A percentile compares a stretch with the other conserved stretches of the same genome.
Conservation (phyloP, 2,113 vertebrate genomes). For the Calidris pugnax region DNA sequence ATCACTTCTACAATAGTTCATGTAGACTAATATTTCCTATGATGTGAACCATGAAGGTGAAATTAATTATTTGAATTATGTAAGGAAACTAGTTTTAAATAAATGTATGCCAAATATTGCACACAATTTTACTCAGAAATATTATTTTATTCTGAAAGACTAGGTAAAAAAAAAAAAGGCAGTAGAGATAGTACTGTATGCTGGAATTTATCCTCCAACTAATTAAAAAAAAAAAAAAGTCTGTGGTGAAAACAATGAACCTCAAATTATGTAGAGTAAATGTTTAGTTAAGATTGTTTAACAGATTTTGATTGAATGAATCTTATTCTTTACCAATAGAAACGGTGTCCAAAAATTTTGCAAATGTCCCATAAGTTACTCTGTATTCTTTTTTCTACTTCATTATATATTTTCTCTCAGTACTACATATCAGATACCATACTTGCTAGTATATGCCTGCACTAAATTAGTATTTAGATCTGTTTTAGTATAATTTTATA, state of each 20-base stretch:
- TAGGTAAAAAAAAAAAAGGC: no score
- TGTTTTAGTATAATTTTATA: not conserved
- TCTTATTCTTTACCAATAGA: not conserved
- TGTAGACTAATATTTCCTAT: not conserved
- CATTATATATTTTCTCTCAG: not conserved
- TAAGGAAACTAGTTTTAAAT: not conserved
- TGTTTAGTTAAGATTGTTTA: not conserved
- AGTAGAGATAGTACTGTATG: not conserved
- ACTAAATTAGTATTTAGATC: not conserved
- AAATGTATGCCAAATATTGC: not conserved
- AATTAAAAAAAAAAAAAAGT: not conserved
- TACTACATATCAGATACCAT: not conserved
- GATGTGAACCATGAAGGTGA: not conserved
- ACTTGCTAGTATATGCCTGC: not conserved
- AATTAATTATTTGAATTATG: not conserved
- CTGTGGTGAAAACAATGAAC: not conserved
- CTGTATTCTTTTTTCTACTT: not conserved
- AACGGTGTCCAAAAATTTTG: accelerated
- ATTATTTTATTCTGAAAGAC: not conserved
- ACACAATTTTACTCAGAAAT: not conserved
- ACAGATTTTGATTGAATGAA: not conserved
- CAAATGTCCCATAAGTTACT: not conserved
- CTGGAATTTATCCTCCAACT: not conserved
- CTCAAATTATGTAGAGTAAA: not conserved
- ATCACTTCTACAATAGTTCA: not conserved